phyloP scores from a whole-genome alignment of 2,888 invertebrate genomes.

The Dynastes grantii region DNA sequence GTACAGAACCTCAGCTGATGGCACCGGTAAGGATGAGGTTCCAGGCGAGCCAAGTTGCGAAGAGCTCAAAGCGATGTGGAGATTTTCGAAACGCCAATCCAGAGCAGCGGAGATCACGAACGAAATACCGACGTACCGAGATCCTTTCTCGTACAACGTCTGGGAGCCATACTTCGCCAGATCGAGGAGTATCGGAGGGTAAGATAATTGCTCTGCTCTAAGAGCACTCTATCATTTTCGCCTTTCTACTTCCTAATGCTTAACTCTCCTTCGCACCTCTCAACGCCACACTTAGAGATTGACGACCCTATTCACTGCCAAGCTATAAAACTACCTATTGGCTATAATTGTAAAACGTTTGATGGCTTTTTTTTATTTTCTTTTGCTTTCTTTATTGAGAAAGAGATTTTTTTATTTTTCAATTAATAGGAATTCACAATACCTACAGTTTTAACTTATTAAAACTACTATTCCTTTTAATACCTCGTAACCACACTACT shows the following conservation, averaged over 20 bases:
- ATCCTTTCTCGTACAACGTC: constrained; percentile 86
- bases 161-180: constrained; percentile 80
- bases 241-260: constrained; percentile 7
- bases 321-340: constrained; percentile 32
- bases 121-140: constrained; percentile 87
- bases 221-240: constrained; percentile 36
- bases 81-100: constrained; percentile 90
- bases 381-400: background rate
- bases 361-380: background rate
- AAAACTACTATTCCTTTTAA: too few relatives aligned
- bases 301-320: constrained; percentile 26
- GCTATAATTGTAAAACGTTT: constrained; percentile 31
- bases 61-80: constrained; percentile 92
- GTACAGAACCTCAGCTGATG: constrained; percentile 64
- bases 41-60: constrained; percentile 88
- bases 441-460: too few relatives aligned
- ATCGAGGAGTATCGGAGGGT: constrained; percentile 75
- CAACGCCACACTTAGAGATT: constrained; percentile 1
- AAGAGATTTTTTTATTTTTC: background rate
- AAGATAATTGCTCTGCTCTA: constrained; percentile 62
- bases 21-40: constrained; percentile 64
- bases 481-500: too few relatives aligned
- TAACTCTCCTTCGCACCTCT: background rate
- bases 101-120: constrained; percentile 90
- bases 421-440: background rate